Percentiles rank a stretch among this genome's conserved stretches.
Conservation (phyloP, 2,113 vertebrate species). For the Chaetops frenatus region DNA sequence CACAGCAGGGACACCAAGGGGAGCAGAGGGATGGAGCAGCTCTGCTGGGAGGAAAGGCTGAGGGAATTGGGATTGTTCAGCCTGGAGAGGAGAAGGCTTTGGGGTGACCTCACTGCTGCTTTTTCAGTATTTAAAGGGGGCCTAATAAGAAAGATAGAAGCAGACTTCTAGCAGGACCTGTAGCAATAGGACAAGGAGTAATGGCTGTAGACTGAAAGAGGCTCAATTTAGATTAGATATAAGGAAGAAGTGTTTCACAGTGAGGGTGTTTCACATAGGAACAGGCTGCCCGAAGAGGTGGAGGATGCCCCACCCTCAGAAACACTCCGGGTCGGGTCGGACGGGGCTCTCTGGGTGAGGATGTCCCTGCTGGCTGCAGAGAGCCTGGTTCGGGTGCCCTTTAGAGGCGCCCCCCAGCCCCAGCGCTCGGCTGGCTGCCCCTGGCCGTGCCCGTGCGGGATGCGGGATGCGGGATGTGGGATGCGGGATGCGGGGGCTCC, state of each 20-base stretch:
- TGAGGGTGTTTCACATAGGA: background rate
- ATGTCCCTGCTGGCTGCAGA: too few species aligned
- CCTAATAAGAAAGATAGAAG: background rate
- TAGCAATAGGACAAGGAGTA: background rate
- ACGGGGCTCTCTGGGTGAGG: background rate
- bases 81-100: background rate
- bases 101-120: rapidly evolving
- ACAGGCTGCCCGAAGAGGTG: background rate
- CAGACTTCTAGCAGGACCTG: background rate
- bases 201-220: background rate
- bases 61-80: background rate
- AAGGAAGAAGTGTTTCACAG: background rate
- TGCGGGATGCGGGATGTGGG: too few species aligned
- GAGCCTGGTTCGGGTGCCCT: background rate
- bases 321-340: background rate
- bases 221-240: background rate
- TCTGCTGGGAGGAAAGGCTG: background rate
- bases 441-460: too few species aligned
- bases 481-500: background rate
- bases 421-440: too few species aligned
- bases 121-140: background rate
- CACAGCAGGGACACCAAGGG: background rate
- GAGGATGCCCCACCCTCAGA: background rate
- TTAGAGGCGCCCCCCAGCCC: background rate
- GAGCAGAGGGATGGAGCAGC: background rate